Evolutionary conservation across 2,888 invertebrate genomes (phyloP), one percentile per base, ranked within the genome.

Genomic region (Sabatieria punctata): DNA sequence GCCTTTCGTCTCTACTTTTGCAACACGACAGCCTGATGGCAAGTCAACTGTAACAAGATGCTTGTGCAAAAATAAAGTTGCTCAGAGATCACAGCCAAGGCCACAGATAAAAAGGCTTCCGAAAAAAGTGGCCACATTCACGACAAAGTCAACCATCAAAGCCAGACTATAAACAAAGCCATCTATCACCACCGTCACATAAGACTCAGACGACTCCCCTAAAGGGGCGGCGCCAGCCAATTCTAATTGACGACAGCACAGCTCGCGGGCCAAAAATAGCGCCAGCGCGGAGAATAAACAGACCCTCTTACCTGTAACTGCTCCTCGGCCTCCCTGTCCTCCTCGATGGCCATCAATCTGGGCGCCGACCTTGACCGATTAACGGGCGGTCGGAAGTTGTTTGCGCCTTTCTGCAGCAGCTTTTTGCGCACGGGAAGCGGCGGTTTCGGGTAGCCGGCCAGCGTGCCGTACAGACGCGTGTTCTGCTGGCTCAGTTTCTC

Each of bases 311-410:
- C 51, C 23, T 50, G 41, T 26, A 46, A 41, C 30, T 54, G 46
- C 25, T 51, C 51, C 26, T 50, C 53, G 19, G 46, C 52, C 38
- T 55, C 58, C 64, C 85, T 85, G 22, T 84, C 85, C 69, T 91
- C 86, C 67, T 91, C 86, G 55, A 97, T 97, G 46, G 85, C 81
- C 58, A 84, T 85, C 27, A 97, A 73, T 65, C 91, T 88, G 1
- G 95, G 95, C 24, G 95, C 95, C n/a, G 86, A 85, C 65, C 89
- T 89, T 0, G 88, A 89, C 55, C 91, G 75, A 65, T 91, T 89
- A 51, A 93, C 70, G 0, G 95, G 93, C 2, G 93, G 93, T 52
- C 88, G 69, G 64, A 73, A 74, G 67, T 91, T 88, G 57, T 78
- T 78, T 2, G 82, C 79, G 1, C 85, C 86, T 0, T 85, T 85